Percentiles rank a stretch among this genome's conserved stretches.
These are phyloP conservation scores for human DNA, from an alignment of 2,113 vertebrate genomes.

Conservation along the genomic window DNA sequence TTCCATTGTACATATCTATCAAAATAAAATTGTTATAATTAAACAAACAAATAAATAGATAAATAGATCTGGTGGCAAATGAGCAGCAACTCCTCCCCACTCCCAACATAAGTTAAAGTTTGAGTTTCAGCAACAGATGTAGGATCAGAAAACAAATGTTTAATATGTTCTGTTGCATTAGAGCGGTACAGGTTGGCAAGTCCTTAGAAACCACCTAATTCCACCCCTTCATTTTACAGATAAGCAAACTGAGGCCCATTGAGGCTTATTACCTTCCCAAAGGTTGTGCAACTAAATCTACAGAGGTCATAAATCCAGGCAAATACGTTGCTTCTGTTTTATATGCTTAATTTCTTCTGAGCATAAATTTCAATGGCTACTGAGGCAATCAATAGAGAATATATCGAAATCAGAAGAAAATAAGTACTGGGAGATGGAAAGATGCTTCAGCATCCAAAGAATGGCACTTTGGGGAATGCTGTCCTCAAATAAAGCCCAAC, in stretches of 20 bases:
- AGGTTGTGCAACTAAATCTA: background rate
- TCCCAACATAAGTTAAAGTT: background rate
- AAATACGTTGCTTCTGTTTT: slow-evolving; percentile 7
- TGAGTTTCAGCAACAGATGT: background rate
- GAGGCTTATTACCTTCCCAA: background rate
- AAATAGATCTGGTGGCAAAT: background rate
- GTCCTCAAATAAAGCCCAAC: slow-evolving; percentile 1
- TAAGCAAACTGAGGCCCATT: background rate
- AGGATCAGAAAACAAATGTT: background rate
- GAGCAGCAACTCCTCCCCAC: background rate
- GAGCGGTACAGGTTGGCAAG: background rate
- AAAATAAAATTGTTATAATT: background rate
- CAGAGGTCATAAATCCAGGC: background rate
- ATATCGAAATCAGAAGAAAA: slow-evolving; percentile 29
- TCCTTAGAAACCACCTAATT: background rate
- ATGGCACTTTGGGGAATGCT: background rate
- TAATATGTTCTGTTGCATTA: background rate
- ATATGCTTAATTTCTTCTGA: slow-evolving; percentile 20
- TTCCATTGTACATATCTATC: background rate
- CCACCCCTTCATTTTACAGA: background rate
- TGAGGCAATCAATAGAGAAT: slow-evolving; percentile 20
- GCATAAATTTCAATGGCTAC: slow-evolving; percentile 30
- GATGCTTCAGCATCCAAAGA: background rate
- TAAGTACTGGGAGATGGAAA: background rate
- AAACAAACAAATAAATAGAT: background rate